These are phyloP conservation scores for Aurelia sp. DNA, from an alignment of 30 jellyfish, hydroid and myxozoan species.

Conservation along the genomic window DNA sequence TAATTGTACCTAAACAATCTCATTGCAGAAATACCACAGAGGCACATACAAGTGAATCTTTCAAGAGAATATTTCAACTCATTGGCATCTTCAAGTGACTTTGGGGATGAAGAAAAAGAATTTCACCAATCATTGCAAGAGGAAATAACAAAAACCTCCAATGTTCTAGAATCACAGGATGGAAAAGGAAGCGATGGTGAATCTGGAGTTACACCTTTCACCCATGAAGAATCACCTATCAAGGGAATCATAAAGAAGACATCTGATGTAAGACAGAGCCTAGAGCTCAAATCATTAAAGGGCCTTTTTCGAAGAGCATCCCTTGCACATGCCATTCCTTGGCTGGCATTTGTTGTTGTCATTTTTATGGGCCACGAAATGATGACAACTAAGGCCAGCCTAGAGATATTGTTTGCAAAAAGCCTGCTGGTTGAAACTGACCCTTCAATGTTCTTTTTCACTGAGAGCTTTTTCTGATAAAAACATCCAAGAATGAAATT, in stretches of 20 bases:
- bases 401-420: too few species aligned
- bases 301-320: too few species aligned
- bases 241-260: conserved; percentile 37
- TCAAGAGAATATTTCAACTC: conserved; percentile 61
- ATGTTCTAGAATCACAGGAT: not conserved
- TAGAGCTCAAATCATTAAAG: not conserved
- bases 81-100: conserved; percentile 29
- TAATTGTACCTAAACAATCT: too few species aligned
- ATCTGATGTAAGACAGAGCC: conserved; percentile 12
- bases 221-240: conserved; percentile 44
- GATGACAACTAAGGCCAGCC: too few species aligned
- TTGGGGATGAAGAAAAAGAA: conserved; percentile 1
- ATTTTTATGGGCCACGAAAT: too few species aligned
- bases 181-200: conserved; percentile 20
- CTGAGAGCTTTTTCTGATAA: too few species aligned
- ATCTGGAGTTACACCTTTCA: conserved; percentile 33
- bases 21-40: conserved; percentile 1
- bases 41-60: conserved; percentile 58
- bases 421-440: too few species aligned
- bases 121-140: not conserved
- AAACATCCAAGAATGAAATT: too few species aligned
- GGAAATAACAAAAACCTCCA: not conserved
- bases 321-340: not conserved
- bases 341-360: not conserved
- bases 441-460: too few species aligned